Conservation (phyloP, 1,140 invertebrate genomes). For the Idris sp. region DNA sequence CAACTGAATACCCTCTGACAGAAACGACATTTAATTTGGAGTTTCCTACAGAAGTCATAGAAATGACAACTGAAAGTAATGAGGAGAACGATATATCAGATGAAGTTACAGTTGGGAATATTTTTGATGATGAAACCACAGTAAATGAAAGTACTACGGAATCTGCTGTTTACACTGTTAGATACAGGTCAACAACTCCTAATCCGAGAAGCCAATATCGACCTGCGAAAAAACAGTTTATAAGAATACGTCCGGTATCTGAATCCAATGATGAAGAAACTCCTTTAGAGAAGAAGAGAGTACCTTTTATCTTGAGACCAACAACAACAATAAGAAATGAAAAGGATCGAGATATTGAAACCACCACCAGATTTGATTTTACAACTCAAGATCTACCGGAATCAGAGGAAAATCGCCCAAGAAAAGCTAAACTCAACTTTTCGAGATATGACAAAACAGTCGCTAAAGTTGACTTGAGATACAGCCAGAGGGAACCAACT, state of each 20-base stretch:
- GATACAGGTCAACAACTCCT: constrained; percentile 26
- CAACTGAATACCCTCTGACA: constrained; percentile 5
- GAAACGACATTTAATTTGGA: constrained; percentile 16
- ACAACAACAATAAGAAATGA: too few species aligned
- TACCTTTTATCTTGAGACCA: too few species aligned
- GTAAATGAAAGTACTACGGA: constrained; percentile 18
- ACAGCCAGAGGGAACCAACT: neutral
- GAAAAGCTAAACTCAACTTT: constrained; percentile 33
- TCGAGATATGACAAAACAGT: constrained; percentile 49
- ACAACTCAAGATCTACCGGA: neutral
- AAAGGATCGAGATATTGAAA: too few species aligned
- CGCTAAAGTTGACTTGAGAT: constrained; percentile 32
- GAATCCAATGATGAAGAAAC: constrained; percentile 3
- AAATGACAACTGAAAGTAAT: constrained; percentile 29
- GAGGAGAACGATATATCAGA: constrained; percentile 30
- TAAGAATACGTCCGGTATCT: constrained; percentile 61
- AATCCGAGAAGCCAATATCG: constrained; percentile 45
- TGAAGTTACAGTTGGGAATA: constrained; percentile 17
- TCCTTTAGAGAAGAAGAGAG: too few species aligned
- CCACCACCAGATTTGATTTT: constrained; percentile 1
- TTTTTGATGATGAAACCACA: constrained; percentile 1
- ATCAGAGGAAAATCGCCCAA: too few species aligned
- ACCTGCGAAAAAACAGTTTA: constrained; percentile 66
- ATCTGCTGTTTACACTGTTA: constrained; percentile 14
- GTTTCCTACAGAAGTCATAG: constrained; percentile 9